Evolutionary conservation across 2,113 vertebrate genomes (phyloP).

Genomic region (Poecile atricapillus): DNA sequence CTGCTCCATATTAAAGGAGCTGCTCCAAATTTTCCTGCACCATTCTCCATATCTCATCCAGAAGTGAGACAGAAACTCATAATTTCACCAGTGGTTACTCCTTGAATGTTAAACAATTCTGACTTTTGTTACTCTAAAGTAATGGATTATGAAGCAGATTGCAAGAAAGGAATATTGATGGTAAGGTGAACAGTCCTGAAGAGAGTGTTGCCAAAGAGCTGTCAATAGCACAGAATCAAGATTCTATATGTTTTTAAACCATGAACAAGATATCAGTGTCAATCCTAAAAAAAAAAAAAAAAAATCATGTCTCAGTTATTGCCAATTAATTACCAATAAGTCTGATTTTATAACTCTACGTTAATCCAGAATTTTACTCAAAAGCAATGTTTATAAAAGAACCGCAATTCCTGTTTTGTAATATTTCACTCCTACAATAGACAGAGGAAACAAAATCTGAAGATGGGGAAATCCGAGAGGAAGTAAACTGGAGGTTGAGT

Average conservation of each 20-base stretch:
- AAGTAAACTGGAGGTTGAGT: constrained; percentile 13
- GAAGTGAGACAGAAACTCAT: not conserved
- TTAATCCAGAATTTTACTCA: not conserved
- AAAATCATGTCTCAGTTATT: not conserved
- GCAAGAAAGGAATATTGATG: not conserved
- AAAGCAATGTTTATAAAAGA: not conserved
- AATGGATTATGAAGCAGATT: not conserved
- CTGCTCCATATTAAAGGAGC: not conserved
- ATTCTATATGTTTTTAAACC: not conserved
- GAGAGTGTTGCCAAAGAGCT: not conserved
- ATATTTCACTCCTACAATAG: not conserved
- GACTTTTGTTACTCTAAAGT: not conserved
- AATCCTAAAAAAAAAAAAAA: not conserved
- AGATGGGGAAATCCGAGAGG: constrained; percentile 25
- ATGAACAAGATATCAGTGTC: not conserved
- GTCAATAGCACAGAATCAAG: not conserved
- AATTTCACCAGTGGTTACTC: not conserved
- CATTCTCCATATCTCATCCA: not conserved
- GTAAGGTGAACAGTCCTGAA: not conserved
- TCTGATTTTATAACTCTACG: not conserved
- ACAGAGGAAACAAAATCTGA: not conserved
- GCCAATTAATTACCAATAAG: not conserved
- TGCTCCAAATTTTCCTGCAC: not conserved
- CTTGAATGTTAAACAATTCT: not conserved
- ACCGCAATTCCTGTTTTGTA: not conserved